Evolutionary conservation across 2,797 vertebrate species (phyloP), one percentile per base, ranked within the genome.

Genomic region (Gallinago nigripennis): DNA sequence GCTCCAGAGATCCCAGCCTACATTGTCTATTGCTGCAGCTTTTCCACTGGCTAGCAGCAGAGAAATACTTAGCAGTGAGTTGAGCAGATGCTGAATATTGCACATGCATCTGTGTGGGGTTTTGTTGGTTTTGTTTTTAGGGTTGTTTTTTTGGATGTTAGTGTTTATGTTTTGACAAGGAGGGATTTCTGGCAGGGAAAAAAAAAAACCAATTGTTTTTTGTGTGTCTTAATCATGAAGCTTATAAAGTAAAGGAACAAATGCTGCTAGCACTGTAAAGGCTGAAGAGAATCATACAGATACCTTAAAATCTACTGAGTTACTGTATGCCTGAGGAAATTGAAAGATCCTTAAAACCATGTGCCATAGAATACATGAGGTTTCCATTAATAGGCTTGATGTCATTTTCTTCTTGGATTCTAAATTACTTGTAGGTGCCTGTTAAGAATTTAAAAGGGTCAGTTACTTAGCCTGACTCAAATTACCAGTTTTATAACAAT

Each of bases 181-280:
- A 60, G 19, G 21, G 24, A 89, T 87, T 92, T 88, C 11, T 6
- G 39, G 27, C 7, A 21, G 16, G 14, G 16, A 8, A 45, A 45
- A 31, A 3, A 3, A 31, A 6, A 6, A 3, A 1, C 8, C 0
- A 21, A 2, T 75, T 33, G 9, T 84, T 60, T 35, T 6, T 31
- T 35, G 31, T 35, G 4, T 28, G 2, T 79, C 84, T 80, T 87
- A 20, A 23, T 73, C 3, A 2, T 2, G 1, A 54, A 68, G 24
- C 19, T 91, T 41, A 45, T 56, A 76, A 91, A 70, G 70, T 16
- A 50, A 77, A 77, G 43, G 46, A 64, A 31, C 15, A 54, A 63
- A 28, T 72, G 16, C 28, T 79, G n/a, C 58, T 35, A 82, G 68
- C 3, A 3, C 17, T 78, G 65, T 78, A 78, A 45, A 61, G 21